Percentiles rank a stretch among this genome's conserved stretches.
These are phyloP conservation scores for Macrophya annulata DNA, from an alignment of 2,888 invertebrate genomes.

Conservation along the genomic window DNA sequence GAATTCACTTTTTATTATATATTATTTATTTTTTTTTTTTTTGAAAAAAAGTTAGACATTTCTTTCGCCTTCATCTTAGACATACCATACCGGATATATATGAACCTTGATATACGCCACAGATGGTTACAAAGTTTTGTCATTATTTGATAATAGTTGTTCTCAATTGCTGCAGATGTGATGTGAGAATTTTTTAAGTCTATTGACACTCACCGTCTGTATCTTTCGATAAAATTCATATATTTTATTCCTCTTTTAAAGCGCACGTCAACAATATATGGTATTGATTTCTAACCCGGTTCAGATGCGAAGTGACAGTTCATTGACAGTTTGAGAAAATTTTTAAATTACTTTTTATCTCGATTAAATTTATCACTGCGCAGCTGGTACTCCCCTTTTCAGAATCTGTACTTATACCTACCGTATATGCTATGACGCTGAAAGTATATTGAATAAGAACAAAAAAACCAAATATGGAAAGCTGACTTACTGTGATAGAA, in stretches of 20 bases:
- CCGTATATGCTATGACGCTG: too few species aligned
- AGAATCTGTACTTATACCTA: neutral
- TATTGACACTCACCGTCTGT: neutral
- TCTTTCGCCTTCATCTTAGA: neutral
- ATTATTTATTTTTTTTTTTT: neutral
- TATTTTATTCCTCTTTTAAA: neutral
- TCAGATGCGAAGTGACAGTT: constrained; percentile 33
- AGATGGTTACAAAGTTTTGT: constrained; percentile 46
- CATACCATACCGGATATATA: neutral
- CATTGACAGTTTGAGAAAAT: constrained; percentile 11
- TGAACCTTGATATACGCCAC: neutral
- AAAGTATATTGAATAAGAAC: neutral
- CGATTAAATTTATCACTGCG: constrained; percentile 6
- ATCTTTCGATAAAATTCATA: neutral
- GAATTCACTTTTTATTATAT: constrained; percentile 3
- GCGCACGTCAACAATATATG: neutral
- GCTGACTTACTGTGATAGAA: neutral
- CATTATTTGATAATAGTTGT: constrained; percentile 39
- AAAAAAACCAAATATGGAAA: neutral
- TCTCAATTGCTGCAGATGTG: neutral
- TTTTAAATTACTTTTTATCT: constrained; percentile 37
- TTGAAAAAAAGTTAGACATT: neutral
- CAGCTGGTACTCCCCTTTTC: neutral
- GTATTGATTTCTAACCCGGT: constrained; percentile 9
- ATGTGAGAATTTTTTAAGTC: neutral